Evolutionary conservation across 2,113 vertebrate genomes (phyloP).

Genomic region (Cervus canadensis): DNA sequence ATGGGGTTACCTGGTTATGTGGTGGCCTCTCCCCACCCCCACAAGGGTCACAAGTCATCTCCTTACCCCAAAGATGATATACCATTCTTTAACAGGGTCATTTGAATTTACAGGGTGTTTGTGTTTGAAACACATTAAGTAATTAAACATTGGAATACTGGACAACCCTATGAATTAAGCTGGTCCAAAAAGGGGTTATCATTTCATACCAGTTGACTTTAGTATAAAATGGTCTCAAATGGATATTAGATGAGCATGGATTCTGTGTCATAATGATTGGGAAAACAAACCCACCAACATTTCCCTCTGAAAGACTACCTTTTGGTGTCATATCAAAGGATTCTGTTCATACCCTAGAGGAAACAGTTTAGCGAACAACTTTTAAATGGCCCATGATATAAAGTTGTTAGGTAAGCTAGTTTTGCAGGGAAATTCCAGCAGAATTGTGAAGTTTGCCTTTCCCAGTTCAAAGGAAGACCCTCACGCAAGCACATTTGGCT

Average conservation of each 20-base stretch:
- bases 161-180: neutral
- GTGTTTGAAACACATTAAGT: conserved; percentile 24
- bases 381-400: neutral
- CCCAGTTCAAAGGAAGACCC: neutral
- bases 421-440: neutral
- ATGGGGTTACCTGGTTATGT: neutral
- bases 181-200: neutral
- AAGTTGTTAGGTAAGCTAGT: neutral
- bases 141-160: conserved; percentile 40
- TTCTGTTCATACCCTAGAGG: neutral
- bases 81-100: conserved; percentile 22
- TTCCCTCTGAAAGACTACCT: conserved; percentile 12
- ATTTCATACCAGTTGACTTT: neutral
- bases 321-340: neutral
- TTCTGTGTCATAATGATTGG: conserved; percentile 27
- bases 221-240: conserved; percentile 2
- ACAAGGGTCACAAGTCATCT: neutral
- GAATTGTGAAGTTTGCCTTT: neutral
- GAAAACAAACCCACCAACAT: neutral
- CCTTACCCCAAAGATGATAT: neutral
- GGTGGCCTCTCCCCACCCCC: neutral
- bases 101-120: conserved; percentile 6
- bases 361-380: neutral
- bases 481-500: neutral
- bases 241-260: neutral